Base-by-base conservation (phyloP, 2,113 vertebrate genomes). In the Oenanthe melanoleuca region DNA sequence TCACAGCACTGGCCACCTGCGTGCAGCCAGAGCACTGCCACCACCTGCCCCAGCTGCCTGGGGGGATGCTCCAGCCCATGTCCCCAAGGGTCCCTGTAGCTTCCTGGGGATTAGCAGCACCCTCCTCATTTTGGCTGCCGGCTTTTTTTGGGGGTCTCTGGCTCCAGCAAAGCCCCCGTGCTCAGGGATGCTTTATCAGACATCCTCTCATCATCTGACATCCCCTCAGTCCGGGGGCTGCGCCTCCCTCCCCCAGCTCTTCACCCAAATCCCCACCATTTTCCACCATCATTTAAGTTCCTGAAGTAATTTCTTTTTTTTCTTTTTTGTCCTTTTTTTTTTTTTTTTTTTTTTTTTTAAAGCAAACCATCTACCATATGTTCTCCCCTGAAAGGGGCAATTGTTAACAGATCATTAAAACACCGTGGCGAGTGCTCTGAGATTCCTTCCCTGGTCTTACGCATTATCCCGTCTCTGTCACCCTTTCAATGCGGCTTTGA, bases 311-410 rank as follows among this genome's bases (percentile, higher is more conserved):
- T 91, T 93, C 61, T 93, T 90, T 86, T 92, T 44, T 63, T 25
- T 6, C n/a, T n/a, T n/a, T n/a, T n/a, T n/a, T n/a, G n/a, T n/a
- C n/a, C n/a, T n/a, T n/a, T n/a, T n/a, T n/a, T n/a, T n/a, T 82
- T 89, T 78, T 90, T 9, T 6, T 59, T 40, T 75, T 86, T 86
- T 86, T 93, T 82, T 95, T 92, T 85, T 95, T 90, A 45, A 96
- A 97, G 97, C 96, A 98, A 97, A 97, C 93, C 96, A 97, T 97
- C 96, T 92, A 97, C 97, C 97, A 98, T 98, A 98, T 98, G 97
- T 97, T 98, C 97, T 94, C 82, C 89, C 78, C 81, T 97, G 97
- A 98, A 98, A 97, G 95, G 95, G 94, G 91, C 81, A 96, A 98
- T 97, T 98, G 97, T 97, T 96, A 96, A 96, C 93, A 96, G 96